Evolutionary conservation across 2,797 vertebrate genomes (phyloP), one percentile per base, ranked within the genome.

Genomic region (Pseudopleuronectes americanus): DNA sequence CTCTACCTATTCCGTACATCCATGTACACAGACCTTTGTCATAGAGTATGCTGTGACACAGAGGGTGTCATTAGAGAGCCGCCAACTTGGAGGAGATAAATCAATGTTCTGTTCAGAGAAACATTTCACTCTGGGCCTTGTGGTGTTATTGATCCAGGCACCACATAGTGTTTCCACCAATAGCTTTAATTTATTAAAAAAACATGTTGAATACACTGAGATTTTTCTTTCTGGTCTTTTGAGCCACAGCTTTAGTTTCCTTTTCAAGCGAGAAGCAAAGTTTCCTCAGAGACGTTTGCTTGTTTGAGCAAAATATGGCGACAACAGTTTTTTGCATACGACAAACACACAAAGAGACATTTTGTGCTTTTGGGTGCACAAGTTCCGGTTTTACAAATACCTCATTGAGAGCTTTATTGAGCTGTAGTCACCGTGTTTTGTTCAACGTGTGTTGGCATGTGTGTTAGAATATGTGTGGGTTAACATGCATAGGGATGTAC

Each of bases 311-410:
- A 80, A 77, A 77, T 83, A 84, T 83, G 76, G 75, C 66, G 69
- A 81, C 79, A 84, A 78, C 41, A 43, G 5, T 43, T 8, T 31
- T 31, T 31, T 31, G 7, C 67, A 76, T 89, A 91, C 64, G 48
- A 90, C 85, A 93, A 93, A 94, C 77, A 90, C 61, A 88, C 80
- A 75, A 57, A 84, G 69, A 76, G 71, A 65, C 75, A 70, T 84
- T 84, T 85, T 85, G 79, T 80, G 69, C 84, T 84, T 88, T 88
- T 76, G 57, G 76, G 75, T 61, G 59, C 38, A 74, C 56, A 83
- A 79, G 74, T 84, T 76, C 70, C 78, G 78, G 43, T 82, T 81
- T 78, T 38, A 80, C 71, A 85, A 84, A 87, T 71, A 68, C 61
- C 72, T 67, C 78, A 68, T 72, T 64, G 56, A 84, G 82, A 75